phyloP scores from a whole-genome alignment of 2,113 vertebrate species.

The Podilymbus podiceps region DNA sequence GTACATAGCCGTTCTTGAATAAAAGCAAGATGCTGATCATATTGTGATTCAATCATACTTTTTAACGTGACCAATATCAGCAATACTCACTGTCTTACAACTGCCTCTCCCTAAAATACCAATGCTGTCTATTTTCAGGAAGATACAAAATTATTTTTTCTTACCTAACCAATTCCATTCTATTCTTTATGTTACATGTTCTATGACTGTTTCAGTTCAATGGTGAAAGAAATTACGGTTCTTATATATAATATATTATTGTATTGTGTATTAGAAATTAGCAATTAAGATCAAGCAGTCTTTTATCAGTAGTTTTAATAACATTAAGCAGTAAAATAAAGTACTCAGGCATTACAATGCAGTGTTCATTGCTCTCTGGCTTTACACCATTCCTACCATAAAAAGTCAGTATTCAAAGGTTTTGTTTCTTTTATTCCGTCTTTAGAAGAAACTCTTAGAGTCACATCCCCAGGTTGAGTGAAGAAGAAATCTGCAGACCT shows the following conservation, averaged over 20 bases:
- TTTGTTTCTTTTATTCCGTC: not conserved
- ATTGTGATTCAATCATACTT: not conserved
- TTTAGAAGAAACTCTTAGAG: not conserved
- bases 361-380: not conserved
- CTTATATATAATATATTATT: not conserved
- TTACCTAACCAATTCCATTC: not conserved
- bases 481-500: not conserved
- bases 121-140: not conserved
- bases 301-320: constrained; percentile 1
- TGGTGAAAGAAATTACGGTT: not conserved
- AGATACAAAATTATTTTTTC: not conserved
- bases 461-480: not conserved
- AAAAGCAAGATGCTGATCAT: not conserved
- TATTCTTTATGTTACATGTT: not conserved
- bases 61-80: not conserved
- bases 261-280: not conserved
- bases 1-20: not conserved
- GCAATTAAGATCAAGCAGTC: not conserved
- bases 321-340: not conserved
- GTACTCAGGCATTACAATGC: not conserved
- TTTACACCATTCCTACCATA: not conserved
- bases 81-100: not conserved
- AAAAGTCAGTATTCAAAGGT: not conserved
- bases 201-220: not conserved
- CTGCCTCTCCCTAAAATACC: not conserved